phyloP scores from a whole-genome alignment of 2,113 vertebrate genomes.

The Megalops atlanticus region DNA sequence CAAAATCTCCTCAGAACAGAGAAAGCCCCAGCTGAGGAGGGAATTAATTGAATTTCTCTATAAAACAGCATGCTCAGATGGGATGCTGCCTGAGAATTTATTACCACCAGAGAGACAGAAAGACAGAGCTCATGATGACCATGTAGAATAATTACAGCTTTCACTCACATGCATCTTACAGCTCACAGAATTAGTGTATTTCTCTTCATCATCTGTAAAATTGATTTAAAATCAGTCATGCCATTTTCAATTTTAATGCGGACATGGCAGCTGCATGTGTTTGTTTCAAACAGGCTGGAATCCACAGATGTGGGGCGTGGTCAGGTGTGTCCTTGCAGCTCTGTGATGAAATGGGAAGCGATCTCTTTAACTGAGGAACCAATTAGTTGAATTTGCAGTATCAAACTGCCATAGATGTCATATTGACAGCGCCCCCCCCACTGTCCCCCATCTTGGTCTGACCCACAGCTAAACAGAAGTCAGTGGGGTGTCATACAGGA shows the following conservation, averaged over 20 bases:
- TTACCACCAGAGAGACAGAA: not conserved
- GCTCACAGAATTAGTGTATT: not conserved
- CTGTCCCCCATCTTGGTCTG: too few relatives aligned
- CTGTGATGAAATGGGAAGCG: too few relatives aligned
- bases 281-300: too few relatives aligned
- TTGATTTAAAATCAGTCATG: not conserved
- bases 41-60: conserved; percentile 15
- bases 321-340: too few relatives aligned
- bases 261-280: not conserved
- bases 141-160: not conserved
- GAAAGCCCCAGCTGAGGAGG: not conserved
- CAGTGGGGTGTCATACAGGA: too few relatives aligned
- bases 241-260: not conserved
- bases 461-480: too few relatives aligned
- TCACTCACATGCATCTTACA: not conserved
- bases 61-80: not conserved
- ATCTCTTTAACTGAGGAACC: too few relatives aligned
- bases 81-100: not conserved
- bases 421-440: too few relatives aligned
- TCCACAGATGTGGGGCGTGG: too few relatives aligned
- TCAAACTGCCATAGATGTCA: too few relatives aligned
- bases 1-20: conserved; percentile 1
- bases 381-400: too few relatives aligned
- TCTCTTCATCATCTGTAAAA: not conserved
- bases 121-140: not conserved